Evolutionary conservation across 2,888 invertebrate species (phyloP).

Genomic region (Xanthostigma xanthostigma): DNA sequence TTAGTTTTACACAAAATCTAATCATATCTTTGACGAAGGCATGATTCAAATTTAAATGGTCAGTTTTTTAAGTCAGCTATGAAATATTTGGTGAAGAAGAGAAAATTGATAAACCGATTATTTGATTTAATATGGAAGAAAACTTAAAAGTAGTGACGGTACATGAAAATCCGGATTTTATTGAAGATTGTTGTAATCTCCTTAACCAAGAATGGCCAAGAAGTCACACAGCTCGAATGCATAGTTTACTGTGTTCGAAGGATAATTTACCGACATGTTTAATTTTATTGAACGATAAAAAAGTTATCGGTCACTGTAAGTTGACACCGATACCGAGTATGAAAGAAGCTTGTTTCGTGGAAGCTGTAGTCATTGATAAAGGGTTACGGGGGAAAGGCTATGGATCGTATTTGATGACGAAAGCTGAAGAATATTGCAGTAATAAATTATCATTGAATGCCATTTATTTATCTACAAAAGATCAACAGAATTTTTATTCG

Average conservation of each 20-base stretch:
- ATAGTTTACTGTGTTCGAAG: slow-evolving; percentile 56
- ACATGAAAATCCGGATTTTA: slow-evolving; percentile 55
- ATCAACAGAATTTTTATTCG: slow-evolving; percentile 58
- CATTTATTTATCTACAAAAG: slow-evolving; percentile 53
- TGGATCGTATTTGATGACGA: slow-evolving; percentile 58
- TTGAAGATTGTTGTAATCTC: slow-evolving; percentile 54
- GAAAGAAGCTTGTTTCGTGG: slow-evolving; percentile 58
- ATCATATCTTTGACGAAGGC: too few relatives aligned
- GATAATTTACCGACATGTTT: slow-evolving; percentile 58
- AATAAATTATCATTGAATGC: slow-evolving; percentile 41
- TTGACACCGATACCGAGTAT: slow-evolving; percentile 55
- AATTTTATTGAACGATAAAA: slow-evolving; percentile 40
- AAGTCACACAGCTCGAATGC: slow-evolving; percentile 62
- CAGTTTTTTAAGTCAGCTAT: too few relatives aligned
- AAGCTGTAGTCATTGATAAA: slow-evolving; percentile 66
- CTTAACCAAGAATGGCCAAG: slow-evolving; percentile 82
- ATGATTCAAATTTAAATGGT: too few relatives aligned
- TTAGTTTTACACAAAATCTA: too few relatives aligned
- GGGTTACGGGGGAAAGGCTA: slow-evolving; percentile 56
- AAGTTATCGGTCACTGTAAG: slow-evolving; percentile 66
- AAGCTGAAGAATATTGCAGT: slow-evolving; percentile 59
- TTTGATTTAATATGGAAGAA: too few relatives aligned
- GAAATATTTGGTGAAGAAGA: too few relatives aligned
- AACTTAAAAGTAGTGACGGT: slow-evolving; percentile 41
- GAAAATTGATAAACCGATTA: too few relatives aligned